Evolutionary conservation across 2,888 invertebrate species (phyloP), one percentile per base, ranked within the genome.

Genomic region (Cephus spinipes): DNA sequence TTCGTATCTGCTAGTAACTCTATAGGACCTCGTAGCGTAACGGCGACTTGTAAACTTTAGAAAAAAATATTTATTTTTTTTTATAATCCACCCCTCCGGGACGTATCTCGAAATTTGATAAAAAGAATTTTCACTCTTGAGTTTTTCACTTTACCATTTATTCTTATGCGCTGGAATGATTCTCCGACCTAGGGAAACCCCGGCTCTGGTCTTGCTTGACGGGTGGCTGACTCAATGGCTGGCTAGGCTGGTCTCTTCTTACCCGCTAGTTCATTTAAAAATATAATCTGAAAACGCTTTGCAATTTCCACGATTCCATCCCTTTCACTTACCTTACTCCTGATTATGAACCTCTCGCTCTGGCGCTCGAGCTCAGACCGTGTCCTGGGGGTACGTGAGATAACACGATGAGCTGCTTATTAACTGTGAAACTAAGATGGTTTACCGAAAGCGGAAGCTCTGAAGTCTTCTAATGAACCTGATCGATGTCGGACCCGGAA

Each of bases 321-420:
- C 33, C 15, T 33, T 30, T 32, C 33, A 12, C 71, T 71, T 71
- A 33, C 3, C 31, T 71, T 32, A 23, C 9, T 55, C 23, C 55
- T 55, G 55, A 23, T 55, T 55, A 55, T 23, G 23, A 23, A 55
- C 23, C 23, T 23, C 23, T 6, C 55, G 55, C 55, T 55, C 15
- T 55, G 55, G 23, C 55, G 55, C 55, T 55, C 55, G 15, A 55
- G 23, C 55, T 9, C 6, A 23, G 15, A 55, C 55, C 55, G 55
- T 55, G 23, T 55, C 55, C 55, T 55, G 23, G 15, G 55, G 55
- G 55, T 23, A 55, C 23, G 55, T 9, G 55, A 55, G 83, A 81
- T 85, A 84, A 83, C 83, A 83, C 84, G 84, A 86, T 86, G 81
- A 86, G 83, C 83, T 82, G 79, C 85, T 86, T 85, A 85, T 84